phyloP scores from a whole-genome alignment of 2,113 vertebrate genomes.

The Dicerorhinus sumatrensis region DNA sequence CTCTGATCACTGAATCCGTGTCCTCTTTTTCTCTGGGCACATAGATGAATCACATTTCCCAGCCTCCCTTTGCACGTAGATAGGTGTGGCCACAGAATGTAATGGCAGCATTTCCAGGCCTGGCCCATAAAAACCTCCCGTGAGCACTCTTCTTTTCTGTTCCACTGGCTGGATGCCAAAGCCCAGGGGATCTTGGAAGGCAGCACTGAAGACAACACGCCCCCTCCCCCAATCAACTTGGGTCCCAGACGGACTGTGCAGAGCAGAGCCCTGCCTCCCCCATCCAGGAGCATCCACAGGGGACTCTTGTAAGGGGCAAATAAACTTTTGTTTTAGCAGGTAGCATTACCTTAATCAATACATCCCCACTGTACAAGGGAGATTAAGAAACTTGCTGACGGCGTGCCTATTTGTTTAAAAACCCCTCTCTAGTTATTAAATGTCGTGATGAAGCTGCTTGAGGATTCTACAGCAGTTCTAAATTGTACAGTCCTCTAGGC shows the following conservation, averaged over 20 bases:
- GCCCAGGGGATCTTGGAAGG: not conserved
- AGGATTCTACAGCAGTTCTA: not conserved
- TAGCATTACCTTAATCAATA: not conserved
- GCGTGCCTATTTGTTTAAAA: slow-evolving; percentile 27
- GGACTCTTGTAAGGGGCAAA: not conserved
- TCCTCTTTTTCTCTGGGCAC: not conserved
- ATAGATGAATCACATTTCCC: not conserved
- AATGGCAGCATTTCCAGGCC: not conserved
- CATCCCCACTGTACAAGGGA: not conserved
- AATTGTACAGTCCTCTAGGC: not conserved
- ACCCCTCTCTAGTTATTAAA: not conserved
- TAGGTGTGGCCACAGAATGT: not conserved
- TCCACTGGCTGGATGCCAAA: not conserved
- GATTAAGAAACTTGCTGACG: not conserved
- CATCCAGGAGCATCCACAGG: not conserved
- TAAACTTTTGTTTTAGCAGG: not conserved
- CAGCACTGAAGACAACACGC: not conserved
- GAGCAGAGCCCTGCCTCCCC: not conserved
- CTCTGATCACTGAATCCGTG: not conserved
- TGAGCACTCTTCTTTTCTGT: not conserved
- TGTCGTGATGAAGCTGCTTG: not conserved
- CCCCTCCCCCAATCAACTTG: not conserved
- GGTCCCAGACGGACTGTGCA: not conserved
- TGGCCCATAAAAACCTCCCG: not conserved
- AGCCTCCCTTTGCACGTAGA: not conserved